phyloP scores from a whole-genome alignment of 2,113 vertebrate genomes.

The Lepidiolamprologus cunningtoni region DNA sequence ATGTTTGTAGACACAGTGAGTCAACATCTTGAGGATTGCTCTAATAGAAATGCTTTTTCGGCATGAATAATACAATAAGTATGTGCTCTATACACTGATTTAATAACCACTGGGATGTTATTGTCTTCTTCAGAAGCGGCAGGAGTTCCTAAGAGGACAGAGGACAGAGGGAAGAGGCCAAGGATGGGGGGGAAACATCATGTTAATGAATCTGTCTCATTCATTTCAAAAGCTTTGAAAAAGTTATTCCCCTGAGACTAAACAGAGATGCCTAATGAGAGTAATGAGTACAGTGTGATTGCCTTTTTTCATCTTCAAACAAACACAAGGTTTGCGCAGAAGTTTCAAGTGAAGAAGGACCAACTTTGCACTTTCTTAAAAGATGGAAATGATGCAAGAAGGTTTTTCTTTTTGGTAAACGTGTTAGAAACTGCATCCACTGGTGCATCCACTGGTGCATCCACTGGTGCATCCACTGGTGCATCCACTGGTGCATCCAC shows the following conservation, averaged over 20 bases:
- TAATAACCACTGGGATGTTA: neutral
- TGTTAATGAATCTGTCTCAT: conserved; percentile 30
- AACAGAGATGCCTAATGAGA: conserved; percentile 46
- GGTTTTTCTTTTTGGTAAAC: neutral
- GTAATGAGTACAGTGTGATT: neutral
- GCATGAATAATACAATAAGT: neutral
- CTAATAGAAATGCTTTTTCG: neutral
- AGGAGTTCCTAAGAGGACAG: neutral
- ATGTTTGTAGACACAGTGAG: neutral
- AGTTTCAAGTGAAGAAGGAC: neutral
- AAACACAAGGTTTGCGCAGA: neutral
- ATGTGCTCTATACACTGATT: neutral
- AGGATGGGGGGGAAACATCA: neutral
- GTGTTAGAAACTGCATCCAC: neutral
- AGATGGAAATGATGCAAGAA: neutral
- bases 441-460: no score
- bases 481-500: no score
- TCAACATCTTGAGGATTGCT: neutral
- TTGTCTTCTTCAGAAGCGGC: neutral
- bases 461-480: no score
- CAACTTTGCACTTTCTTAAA: neutral
- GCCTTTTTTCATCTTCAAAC: conserved; percentile 14
- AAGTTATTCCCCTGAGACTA: conserved; percentile 28
- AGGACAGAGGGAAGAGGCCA: neutral
- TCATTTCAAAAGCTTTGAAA: conserved; percentile 36